These are phyloP conservation scores for Tetraneura akinire DNA, from an alignment of 1,140 invertebrate species.

Conservation along the genomic window DNA sequence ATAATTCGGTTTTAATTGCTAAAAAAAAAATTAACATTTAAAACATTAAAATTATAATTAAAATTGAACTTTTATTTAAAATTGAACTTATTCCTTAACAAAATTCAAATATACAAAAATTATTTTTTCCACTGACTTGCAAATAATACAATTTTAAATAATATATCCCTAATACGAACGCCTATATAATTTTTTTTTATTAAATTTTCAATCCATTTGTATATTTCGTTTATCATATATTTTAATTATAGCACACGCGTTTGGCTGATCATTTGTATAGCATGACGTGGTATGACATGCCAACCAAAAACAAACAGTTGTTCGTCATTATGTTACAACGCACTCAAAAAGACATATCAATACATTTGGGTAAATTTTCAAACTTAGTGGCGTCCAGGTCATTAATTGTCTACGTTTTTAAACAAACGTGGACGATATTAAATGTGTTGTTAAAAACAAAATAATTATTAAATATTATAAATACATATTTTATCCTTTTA, in stretches of 20 bases:
- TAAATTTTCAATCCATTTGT: no score
- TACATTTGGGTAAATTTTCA: not conserved
- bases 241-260: conserved; percentile 2
- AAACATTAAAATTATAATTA: no score
- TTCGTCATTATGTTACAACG: conserved; percentile 36
- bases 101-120: no score
- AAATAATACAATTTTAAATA: no score
- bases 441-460: conserved; percentile 9
- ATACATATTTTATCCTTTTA: no score
- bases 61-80: no score
- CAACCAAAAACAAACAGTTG: not conserved
- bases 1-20: no score
- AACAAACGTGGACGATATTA: not conserved
- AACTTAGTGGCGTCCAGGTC: not conserved
- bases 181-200: no score
- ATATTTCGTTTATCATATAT: not conserved
- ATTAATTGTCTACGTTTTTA: not conserved
- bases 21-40: no score
- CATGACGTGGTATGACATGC: conserved; percentile 19
- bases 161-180: no score
- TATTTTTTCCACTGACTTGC: no score
- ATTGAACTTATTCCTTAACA: no score
- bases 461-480: not conserved
- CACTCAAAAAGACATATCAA: conserved; percentile 13
- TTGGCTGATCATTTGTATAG: conserved; percentile 11